Conservation (phyloP, 1,140 invertebrate species). For the Triops cancriformis region DNA sequence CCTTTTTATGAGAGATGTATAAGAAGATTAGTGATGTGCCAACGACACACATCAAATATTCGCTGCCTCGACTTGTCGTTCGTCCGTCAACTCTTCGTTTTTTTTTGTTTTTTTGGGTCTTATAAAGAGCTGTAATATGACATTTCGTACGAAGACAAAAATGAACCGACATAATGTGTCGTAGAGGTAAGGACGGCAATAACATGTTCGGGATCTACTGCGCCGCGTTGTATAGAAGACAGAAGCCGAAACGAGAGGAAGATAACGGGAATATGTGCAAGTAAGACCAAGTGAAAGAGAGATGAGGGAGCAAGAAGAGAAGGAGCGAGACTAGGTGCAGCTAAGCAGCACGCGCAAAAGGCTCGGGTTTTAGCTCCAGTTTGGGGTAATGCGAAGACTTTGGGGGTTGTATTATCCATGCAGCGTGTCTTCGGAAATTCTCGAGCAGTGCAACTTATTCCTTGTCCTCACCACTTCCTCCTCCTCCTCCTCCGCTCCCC, state of each 20-base stretch:
- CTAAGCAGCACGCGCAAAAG: background rate
- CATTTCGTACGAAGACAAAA: background rate
- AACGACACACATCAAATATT: conserved; percentile 6
- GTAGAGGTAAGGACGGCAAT: background rate
- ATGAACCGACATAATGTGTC: background rate
- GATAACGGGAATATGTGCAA: no score
- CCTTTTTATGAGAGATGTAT: background rate
- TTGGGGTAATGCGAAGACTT: background rate
- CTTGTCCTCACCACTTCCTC: background rate
- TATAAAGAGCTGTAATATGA: background rate
- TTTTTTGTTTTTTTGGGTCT: background rate
- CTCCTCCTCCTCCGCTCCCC: no score
- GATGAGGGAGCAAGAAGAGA: background rate
- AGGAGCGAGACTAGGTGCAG: background rate
- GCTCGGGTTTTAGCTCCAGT: background rate
- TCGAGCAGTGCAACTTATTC: conserved; percentile 1
- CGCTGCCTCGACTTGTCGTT: background rate
- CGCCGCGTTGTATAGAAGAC: background rate
- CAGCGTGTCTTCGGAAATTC: conserved; percentile 1
- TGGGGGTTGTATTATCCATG: background rate
- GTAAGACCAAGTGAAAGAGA: background rate
- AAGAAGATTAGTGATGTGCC: conserved; percentile 9
- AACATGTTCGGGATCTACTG: background rate
- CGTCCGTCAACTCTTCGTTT: background rate
- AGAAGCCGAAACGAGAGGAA: no score